Base-by-base conservation (phyloP, 2,888 invertebrate genomes). In the Blera fallax region DNA sequence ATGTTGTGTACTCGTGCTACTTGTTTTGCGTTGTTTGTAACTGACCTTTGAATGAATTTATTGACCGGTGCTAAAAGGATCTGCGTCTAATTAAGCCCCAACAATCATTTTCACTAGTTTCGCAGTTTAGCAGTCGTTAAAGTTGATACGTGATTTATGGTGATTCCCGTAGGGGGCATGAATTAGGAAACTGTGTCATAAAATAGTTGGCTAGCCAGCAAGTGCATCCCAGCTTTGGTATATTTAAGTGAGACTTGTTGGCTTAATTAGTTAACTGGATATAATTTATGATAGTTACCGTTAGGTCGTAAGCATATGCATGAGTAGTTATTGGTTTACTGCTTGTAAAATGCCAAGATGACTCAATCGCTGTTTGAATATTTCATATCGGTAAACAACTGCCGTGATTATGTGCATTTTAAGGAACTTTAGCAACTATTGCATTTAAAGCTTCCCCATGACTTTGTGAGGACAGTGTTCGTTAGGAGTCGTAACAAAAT, bases 1-100 rank as follows among this genome's bases (percentile, higher is more conserved):
- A 77, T 72, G 56, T 48, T 24, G 7, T 24, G 7, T 21, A 56
- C 72, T 64, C 72, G 45, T 72, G 72, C 56, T 54, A 50, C 60
- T 69, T 21, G 32, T 45, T 69, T 58, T 50, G 29, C 58, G 4
- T n/a, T n/a, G n/a, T n/a, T n/a, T n/a, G n/a, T n/a, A 40, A 54
- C 40, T 67, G 58, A 37, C 48, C 52, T 60, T 52, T 64, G 50
- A 40, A 32, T 43, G 24, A 34, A 10, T n/a, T 60, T 52, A 52
- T 40, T 43, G 77, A 40, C 58, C 37, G 58, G 54, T 37, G 50
- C 29, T n/a, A 16, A 10, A 14, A n/a, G n/a, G 8, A 7, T 10
- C 14, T 14, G 56, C 32, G 32, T 56, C 56, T 32, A 54, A 45
- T 69, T 69, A 69, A 37, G 4, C 40, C 6, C 27, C n/a, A 32